Evolutionary conservation across 2,888 invertebrate genomes (phyloP), one percentile per base, ranked within the genome.

Genomic region (Oasisia sp.): DNA sequence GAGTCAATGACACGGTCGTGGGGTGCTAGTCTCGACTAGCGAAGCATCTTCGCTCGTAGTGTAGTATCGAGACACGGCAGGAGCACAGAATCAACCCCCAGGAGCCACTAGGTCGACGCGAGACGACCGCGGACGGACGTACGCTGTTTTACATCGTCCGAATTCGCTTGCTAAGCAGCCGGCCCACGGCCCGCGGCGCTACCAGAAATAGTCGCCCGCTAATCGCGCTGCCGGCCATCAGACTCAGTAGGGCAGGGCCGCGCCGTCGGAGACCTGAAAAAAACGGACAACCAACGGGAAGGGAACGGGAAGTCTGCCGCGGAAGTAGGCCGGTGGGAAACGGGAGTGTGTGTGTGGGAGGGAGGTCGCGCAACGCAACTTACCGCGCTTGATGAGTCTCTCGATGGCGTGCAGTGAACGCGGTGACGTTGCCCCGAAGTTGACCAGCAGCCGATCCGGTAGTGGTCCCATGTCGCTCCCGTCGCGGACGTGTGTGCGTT

Each of bases 351-450:
- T 74, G 14, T 74, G 74, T 74, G 14, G 74, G 27, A 74, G 74
- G 27, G 74, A 74, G 50, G 50, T 9, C 9, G 14, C 50, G 50
- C 50, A 27, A 74, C 50, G 50, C 50, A 27, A 74, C 74, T 74
- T 74, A 74, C 74, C 74, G 74, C 74, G 74, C 74, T 74, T 74
- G 74, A 74, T 74, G 74, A 74, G 74, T 74, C 74, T 27, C 74
- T 74, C 74, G 0, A 74, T 27, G 19, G 74, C 74, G 74, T 74
- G 74, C 74, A 74, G 74, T n/a, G 74, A 74, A 74, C 74, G 74
- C 74, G 74, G 74, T n/a, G 74, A 74, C 7, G 74, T 74, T 7
- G 74, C 74, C 27, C 74, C 74, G 74, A 74, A 27, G 74, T 74
- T 74, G 19, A 74, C 27, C 27, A 74, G 7, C 27, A 74, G 74